A percentile compares a stretch with the other conserved stretches of the same genome.
phyloP scores from a whole-genome alignment of 2,888 invertebrate genomes.

The Melanostoma mellinum region DNA sequence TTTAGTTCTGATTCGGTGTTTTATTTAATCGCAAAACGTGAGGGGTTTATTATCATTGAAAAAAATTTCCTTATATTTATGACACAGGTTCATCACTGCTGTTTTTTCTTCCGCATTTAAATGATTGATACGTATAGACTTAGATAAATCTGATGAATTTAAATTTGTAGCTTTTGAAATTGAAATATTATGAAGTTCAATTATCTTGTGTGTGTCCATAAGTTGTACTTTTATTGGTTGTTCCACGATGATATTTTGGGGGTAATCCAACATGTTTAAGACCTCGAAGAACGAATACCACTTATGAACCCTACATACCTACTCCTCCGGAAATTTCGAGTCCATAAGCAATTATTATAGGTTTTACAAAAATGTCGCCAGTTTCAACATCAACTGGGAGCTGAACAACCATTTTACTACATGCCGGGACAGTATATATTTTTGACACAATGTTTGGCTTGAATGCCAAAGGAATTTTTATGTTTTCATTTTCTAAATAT shows the following conservation, averaged over 20 bases:
- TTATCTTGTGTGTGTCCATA: constrained; percentile 11
- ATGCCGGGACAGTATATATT: constrained; percentile 20
- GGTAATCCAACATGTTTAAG: constrained; percentile 14
- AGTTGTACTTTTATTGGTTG: constrained; percentile 46
- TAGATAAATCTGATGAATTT: no score
- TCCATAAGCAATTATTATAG: constrained; percentile 21
- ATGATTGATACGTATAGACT: constrained; percentile 12
- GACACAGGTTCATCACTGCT: constrained; percentile 11
- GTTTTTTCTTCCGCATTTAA: constrained; percentile 1
- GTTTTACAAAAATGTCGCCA: constrained; percentile 41
- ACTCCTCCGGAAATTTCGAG: constrained; percentile 52
- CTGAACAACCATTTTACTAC: constrained; percentile 41
- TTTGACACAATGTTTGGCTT: constrained; percentile 51
- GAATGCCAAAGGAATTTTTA: constrained; percentile 34
- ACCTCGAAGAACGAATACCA: constrained; percentile 55
- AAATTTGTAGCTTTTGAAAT: neutral
- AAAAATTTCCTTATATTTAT: constrained; percentile 13
- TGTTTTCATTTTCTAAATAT: constrained; percentile 12
- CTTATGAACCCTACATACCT: constrained; percentile 28
- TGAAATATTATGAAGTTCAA: constrained; percentile 28
- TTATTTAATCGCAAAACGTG: constrained; percentile 1
- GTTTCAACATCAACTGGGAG: constrained; percentile 58
- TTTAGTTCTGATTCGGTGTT: constrained; percentile 32
- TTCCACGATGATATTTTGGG: constrained; percentile 48
- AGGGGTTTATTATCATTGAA: constrained; percentile 2